Base-by-base conservation (phyloP, 1,140 invertebrate genomes). In the Globodera ellingtonae region DNA sequence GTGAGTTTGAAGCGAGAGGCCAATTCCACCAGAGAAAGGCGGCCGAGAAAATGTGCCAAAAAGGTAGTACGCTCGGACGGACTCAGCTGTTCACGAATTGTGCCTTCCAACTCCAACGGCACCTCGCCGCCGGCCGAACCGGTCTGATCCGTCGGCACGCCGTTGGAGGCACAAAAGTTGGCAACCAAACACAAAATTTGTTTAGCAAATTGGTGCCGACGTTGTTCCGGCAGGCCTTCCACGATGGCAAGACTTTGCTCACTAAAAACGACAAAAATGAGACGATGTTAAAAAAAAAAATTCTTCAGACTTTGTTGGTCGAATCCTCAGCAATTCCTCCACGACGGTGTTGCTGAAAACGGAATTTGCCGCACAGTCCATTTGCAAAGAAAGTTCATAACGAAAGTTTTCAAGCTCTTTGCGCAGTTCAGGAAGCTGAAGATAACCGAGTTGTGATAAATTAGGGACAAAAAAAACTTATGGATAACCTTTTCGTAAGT, bases 341-440 rank as follows among this genome's bases (percentile, higher is more conserved):
- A 81, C 79, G 7, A 81, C 80, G 10, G 80, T 81, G 72, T 81
- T 81, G 71, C 80, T 81, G 18, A 66, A 81, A 6, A 81, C 59
- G 0, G 79, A 52, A 24, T 81, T 81, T 18, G 79, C 80, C 6
- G 80, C 65, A 59, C 69, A 72, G 15, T 81, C 79, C 35, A 50
- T 81, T 62, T 81, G 74, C n/a, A 10, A 10, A 6, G 80, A 67
- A 0, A 81, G n/a, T 13, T 81, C 78, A 73, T 81, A 81, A 59
- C 80, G 79, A 18, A 81, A 70, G 35, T 81, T 67, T 47, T 70
- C 69, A 3, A 81, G 15, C 21, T 48, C 67, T 65, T 79, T 80
- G 8, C 80, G 65, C 59, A 81, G 35, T 59, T 52, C n/a, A 15
- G 80, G 80, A 21, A 81, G 65, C 80, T 80, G 35, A 70, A n/a